phyloP scores from a whole-genome alignment of 2,888 invertebrate species.

The Mactromeris polynyma region DNA sequence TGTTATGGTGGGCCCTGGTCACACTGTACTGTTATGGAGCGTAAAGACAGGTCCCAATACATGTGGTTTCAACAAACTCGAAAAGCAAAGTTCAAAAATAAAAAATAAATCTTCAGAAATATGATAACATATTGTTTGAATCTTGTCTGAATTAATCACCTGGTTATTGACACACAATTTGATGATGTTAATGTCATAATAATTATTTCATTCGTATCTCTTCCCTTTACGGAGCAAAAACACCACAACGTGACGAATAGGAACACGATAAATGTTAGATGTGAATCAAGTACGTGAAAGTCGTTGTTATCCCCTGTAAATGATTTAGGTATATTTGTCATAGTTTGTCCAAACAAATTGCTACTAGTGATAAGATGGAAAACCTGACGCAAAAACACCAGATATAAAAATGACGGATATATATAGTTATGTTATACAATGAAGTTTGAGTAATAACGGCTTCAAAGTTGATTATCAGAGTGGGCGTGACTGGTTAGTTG shows the following conservation, averaged over 20 bases:
- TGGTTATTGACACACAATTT: background rate
- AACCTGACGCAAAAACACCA: background rate
- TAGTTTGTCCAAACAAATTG: conserved; percentile 10
- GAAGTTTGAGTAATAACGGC: background rate
- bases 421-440: background rate
- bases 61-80: background rate
- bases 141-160: background rate
- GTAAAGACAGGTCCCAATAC: background rate
- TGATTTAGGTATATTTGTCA: conserved; percentile 14
- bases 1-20: too few relatives aligned
- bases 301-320: background rate
- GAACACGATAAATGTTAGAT: background rate
- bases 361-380: background rate
- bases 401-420: background rate
- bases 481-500: background rate
- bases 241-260: background rate
- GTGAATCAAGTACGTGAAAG: background rate
- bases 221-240: background rate
- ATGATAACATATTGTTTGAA: background rate
- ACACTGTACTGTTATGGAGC: too few relatives aligned
- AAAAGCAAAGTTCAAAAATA: background rate
- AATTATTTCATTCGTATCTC: background rate
- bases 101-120: background rate
- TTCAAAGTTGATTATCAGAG: conserved; percentile 5
- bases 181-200: background rate